Evolutionary conservation across 2,888 invertebrate genomes (phyloP).

Genomic region (Ectemnius lituratus): DNA sequence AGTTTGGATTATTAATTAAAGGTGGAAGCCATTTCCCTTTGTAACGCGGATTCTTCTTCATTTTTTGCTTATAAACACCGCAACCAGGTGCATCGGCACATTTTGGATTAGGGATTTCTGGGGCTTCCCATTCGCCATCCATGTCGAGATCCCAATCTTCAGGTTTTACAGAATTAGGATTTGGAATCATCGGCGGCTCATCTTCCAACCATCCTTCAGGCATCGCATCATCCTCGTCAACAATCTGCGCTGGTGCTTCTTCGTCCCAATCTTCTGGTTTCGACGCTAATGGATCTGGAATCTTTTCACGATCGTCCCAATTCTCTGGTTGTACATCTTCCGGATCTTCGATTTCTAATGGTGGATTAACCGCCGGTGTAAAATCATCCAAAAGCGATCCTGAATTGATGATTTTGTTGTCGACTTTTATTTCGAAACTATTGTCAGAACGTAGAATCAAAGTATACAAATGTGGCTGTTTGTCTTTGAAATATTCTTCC

Average conservation of each 20-base stretch:
- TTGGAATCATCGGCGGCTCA: constrained; percentile 91
- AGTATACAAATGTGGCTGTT: constrained; percentile 93
- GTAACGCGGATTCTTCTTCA: constrained; percentile 92
- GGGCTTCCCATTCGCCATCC: constrained; percentile 99
- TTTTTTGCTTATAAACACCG: constrained; percentile 92
- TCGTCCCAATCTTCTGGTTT: constrained; percentile 99
- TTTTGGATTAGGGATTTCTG: constrained; percentile 92
- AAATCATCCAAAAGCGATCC: constrained; percentile 94
- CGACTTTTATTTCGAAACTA: constrained; percentile 88
- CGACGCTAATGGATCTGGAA: constrained; percentile 90
- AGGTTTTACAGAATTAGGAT: constrained; percentile 92
- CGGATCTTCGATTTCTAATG: constrained; percentile 95
- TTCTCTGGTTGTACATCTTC: constrained; percentile 90
- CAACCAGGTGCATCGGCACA: constrained; percentile 91
- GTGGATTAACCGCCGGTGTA: constrained; percentile 96
- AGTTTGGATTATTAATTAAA: constrained; percentile 94
- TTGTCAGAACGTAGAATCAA: constrained; percentile 89
- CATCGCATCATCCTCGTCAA: constrained; percentile 89
- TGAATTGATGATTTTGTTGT: constrained; percentile 89
- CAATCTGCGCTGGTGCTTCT: constrained; percentile 92
- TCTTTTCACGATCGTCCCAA: constrained; percentile 98
- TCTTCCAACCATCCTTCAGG: constrained; percentile 96
- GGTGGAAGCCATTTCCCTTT: constrained; percentile 97
- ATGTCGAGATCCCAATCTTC: constrained; percentile 98
- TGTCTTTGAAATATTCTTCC: constrained; percentile 94